A percentile compares a stretch with the other conserved stretches of the same genome.
Evolutionary conservation across 2,797 vertebrate species (phyloP).

Genomic region (Todus mexicanus): DNA sequence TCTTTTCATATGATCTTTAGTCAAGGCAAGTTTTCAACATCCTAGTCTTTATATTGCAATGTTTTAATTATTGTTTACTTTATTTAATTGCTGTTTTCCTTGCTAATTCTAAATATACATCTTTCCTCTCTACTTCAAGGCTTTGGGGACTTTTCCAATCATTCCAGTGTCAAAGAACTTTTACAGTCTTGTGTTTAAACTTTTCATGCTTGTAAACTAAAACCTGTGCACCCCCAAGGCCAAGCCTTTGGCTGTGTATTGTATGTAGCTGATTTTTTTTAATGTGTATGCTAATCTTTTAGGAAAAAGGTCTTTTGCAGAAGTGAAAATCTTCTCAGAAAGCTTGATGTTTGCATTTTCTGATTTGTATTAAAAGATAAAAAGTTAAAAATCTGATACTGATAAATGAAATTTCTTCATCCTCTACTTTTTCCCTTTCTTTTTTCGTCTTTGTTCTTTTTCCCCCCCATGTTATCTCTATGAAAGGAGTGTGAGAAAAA

Average conservation of each 20-base stretch:
- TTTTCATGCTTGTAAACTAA: constrained; percentile 12
- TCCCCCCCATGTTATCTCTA: background rate
- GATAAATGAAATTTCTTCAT: background rate
- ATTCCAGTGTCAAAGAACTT: constrained; percentile 18
- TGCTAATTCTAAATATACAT: constrained; percentile 34
- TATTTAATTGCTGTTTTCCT: constrained; percentile 44
- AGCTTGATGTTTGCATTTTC: background rate
- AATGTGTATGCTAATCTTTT: background rate
- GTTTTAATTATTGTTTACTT: constrained; percentile 38
- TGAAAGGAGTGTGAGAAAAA: background rate
- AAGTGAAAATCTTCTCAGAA: background rate
- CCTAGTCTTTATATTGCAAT: background rate
- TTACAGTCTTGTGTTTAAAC: background rate
- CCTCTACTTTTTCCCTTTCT: background rate
- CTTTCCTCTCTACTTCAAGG: background rate
- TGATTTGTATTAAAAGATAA: background rate
- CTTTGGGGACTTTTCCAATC: constrained; percentile 27
- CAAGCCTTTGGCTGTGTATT: background rate
- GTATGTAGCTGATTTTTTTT: background rate
- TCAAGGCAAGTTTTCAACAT: background rate
- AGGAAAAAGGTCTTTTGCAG: background rate
- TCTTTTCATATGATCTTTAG: background rate
- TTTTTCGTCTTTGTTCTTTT: background rate
- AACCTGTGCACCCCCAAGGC: constrained; percentile 19
- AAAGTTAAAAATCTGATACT: background rate